Evolutionary conservation across 2,888 invertebrate species (phyloP), one percentile per base, ranked within the genome.

Genomic region (Sarcophaga subvicina): DNA sequence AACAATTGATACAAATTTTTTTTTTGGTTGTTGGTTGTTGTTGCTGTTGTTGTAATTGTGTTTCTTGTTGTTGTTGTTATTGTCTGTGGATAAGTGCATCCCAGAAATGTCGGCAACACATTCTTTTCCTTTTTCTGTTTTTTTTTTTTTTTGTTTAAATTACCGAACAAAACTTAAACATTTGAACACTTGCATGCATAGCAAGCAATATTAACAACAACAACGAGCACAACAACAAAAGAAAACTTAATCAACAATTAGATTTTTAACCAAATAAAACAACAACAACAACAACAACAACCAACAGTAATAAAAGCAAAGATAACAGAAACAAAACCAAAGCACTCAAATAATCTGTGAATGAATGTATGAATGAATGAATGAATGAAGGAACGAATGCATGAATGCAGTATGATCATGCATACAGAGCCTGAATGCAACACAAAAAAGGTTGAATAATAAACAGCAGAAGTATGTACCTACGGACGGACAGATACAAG

Each of bases 31-130:
- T 54, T 54, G 14, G 6, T 14, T 4, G 1, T 4, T 54, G 14
- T 49, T 49, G 49, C 2, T 49, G 14, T 49, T 14, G 49, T 81
- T 80, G 72, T 73, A 37, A 27, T 27, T 27, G 27, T 27, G 5
- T 4, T 4, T 49, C 12, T 49, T 49, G 14, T 49, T 54, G 54
- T 54, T 54, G 5, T 54, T 14, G 2, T 81, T 75, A 59, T 75
- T 83, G 69, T 75, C 49, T 81, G 66, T 79, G 83, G 63, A 47
- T 45, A 71, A 78, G 25, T 81, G 59, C 78, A 66, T 82, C 62
- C 67, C 22, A 37, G 10, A 81, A 81, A 78, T 83, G 73, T 78
- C 75, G 77, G 66, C 83, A 83, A 78, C 80, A 78, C 77, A 80
- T 78, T 54, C 66, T 79, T 71, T 69, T 78, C 62, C 62, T 37